These are phyloP conservation scores for Synanceia verrucosa DNA, from an alignment of 2,797 vertebrate genomes.

Conservation along the genomic window DNA sequence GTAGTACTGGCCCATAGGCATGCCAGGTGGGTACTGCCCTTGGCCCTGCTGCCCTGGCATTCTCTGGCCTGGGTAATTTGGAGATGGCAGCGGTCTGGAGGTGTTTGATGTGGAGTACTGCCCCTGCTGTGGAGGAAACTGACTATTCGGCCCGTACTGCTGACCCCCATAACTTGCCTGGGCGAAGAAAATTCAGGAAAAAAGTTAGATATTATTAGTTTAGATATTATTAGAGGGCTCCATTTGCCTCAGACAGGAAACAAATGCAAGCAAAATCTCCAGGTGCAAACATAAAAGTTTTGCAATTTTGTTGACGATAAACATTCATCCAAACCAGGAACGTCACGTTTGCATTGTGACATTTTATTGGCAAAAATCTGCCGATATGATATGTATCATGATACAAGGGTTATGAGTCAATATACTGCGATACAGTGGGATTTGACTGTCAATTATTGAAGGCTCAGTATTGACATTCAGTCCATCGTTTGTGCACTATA, in stretches of 20 bases:
- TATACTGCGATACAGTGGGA: too few species aligned
- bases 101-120: slow-evolving; percentile 93
- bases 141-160: slow-evolving; percentile 97
- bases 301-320: not conserved
- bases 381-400: too few species aligned
- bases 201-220: not conserved
- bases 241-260: not conserved
- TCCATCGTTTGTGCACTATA: too few species aligned
- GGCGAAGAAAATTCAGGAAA: slow-evolving; percentile 16
- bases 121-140: slow-evolving; percentile 96
- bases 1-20: slow-evolving; percentile 97
- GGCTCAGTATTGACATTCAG: too few species aligned
- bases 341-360: too few species aligned
- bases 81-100: slow-evolving; percentile 92
- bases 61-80: slow-evolving; percentile 94
- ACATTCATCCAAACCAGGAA: not conserved
- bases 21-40: slow-evolving; percentile 93
- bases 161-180: slow-evolving; percentile 94
- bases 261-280: not conserved
- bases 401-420: too few species aligned
- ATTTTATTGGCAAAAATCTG: too few species aligned
- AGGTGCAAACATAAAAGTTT: not conserved
- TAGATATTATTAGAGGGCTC: not conserved
- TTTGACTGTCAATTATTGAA: too few species aligned
- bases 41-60: slow-evolving; percentile 94